A percentile compares a stretch with the other conserved stretches of the same genome.
Evolutionary conservation across 2,888 invertebrate genomes (phyloP).

Genomic region (Sarcophaga carnaria): DNA sequence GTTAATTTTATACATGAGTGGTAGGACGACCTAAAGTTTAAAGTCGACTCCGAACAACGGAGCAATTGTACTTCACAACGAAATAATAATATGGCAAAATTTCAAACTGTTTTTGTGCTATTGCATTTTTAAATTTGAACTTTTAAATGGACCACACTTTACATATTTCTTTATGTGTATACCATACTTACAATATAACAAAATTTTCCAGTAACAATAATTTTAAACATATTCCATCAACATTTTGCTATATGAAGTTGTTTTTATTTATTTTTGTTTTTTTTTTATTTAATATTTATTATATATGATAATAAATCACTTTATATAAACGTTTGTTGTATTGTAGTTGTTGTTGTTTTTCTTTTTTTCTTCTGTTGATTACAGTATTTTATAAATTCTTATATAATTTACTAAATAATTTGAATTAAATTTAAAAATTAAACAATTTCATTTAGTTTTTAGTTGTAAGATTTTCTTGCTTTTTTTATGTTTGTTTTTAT

Average conservation of each 20-base stretch:
- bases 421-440: slow-evolving; percentile 55
- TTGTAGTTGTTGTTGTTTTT: slow-evolving; percentile 3
- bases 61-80: too few relatives aligned
- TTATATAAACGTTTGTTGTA: slow-evolving; percentile 53
- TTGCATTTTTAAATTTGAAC: too few relatives aligned
- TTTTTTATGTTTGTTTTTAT: slow-evolving; percentile 49
- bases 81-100: too few relatives aligned
- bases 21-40: too few relatives aligned
- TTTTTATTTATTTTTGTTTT: background rate
- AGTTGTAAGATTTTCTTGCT: slow-evolving; percentile 22
- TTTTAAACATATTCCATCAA: background rate
- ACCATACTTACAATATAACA: background rate
- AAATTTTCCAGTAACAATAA: background rate
- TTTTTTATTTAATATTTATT: slow-evolving; percentile 36
- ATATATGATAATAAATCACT: slow-evolving; percentile 62
- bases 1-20: too few relatives aligned
- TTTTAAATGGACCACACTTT: too few relatives aligned
- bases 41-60: too few relatives aligned
- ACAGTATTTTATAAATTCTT: slow-evolving; percentile 64
- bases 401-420: slow-evolving; percentile 69
- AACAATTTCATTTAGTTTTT: slow-evolving; percentile 47
- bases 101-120: too few relatives aligned
- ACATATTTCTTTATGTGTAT: background rate
- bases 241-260: slow-evolving; percentile 44
- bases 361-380: slow-evolving; percentile 42